Conservation (phyloP, 2,113 vertebrate genomes). For the Lathamus discolor region DNA sequence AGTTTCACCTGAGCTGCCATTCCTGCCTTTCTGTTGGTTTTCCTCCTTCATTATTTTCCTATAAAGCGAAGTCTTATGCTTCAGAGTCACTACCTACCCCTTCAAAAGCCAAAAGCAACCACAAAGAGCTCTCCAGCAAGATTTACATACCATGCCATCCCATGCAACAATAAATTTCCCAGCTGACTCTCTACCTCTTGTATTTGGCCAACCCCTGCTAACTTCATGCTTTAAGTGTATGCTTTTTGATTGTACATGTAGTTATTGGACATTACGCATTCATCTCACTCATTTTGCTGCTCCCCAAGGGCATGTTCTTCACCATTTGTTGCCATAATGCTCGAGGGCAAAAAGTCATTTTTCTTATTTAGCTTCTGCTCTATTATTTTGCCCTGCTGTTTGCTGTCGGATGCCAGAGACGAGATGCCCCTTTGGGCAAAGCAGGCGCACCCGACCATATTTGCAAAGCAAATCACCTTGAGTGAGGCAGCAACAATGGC, state of each 20-base stretch:
- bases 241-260: neutral
- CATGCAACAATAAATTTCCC: neutral
- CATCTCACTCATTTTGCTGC: neutral
- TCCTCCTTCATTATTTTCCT: neutral
- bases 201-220: neutral
- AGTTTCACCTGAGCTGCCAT: neutral
- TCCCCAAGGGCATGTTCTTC: constrained; percentile 40
- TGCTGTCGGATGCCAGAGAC: neutral
- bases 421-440: constrained; percentile 19
- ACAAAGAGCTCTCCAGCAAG: neutral
- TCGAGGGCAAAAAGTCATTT: constrained; percentile 43
- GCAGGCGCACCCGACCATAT: neutral
- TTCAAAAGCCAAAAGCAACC: neutral
- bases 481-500: neutral
- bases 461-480: neutral
- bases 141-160: neutral
- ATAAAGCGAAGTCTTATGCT: neutral
- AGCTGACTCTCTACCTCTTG: neutral
- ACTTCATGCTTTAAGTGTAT: neutral
- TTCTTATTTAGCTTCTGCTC: constrained; percentile 48
- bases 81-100: neutral
- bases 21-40: neutral
- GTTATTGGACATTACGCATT: constrained; percentile 55
- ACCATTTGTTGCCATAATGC: constrained; percentile 61
- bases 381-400: constrained; percentile 13